A percentile compares a stretch with the other conserved stretches of the same genome.
These are phyloP conservation scores for Imbricaverruca yamaguchii DNA, from an alignment of 2,888 invertebrate species.

Conservation along the genomic window DNA sequence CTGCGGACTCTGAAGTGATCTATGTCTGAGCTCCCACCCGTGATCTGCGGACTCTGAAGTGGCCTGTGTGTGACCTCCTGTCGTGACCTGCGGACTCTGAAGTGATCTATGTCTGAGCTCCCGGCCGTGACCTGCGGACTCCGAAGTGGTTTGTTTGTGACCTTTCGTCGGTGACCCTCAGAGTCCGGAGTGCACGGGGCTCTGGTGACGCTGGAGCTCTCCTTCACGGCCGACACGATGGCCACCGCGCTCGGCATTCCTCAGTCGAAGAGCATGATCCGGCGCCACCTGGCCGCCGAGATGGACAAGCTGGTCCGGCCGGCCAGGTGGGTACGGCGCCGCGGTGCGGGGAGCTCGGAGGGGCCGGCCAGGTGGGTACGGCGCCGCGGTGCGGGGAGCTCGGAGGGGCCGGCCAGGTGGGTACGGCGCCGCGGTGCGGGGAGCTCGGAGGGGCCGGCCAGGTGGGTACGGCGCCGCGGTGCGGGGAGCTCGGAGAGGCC, in stretches of 20 bases:
- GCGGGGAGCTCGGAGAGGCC: background rate
- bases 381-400: too few relatives aligned
- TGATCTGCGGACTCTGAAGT: too few relatives aligned
- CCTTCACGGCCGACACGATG: slow-evolving; percentile 90
- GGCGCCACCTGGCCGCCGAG: slow-evolving; percentile 83
- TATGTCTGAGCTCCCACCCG: too few relatives aligned
- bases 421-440: background rate
- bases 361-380: background rate
- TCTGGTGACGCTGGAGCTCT: slow-evolving; percentile 83
- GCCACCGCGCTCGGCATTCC: slow-evolving; percentile 81
- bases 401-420: background rate
- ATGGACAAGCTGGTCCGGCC: slow-evolving; percentile 83
- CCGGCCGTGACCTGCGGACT: too few relatives aligned
- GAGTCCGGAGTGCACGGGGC: slow-evolving; percentile 95
- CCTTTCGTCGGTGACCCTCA: slow-evolving; percentile 40
- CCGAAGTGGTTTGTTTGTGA: too few relatives aligned
- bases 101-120: too few relatives aligned
- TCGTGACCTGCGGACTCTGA: too few relatives aligned
- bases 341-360: slow-evolving; percentile 5
- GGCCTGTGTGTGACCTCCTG: too few relatives aligned
- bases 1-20: too few relatives aligned
- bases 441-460: background rate
- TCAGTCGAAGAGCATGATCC: slow-evolving; percentile 83
- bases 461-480: background rate
- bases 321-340: slow-evolving; percentile 60